These are phyloP conservation scores for Lethocerus indicus DNA, from an alignment of 1,140 invertebrate species.

Conservation along the genomic window DNA sequence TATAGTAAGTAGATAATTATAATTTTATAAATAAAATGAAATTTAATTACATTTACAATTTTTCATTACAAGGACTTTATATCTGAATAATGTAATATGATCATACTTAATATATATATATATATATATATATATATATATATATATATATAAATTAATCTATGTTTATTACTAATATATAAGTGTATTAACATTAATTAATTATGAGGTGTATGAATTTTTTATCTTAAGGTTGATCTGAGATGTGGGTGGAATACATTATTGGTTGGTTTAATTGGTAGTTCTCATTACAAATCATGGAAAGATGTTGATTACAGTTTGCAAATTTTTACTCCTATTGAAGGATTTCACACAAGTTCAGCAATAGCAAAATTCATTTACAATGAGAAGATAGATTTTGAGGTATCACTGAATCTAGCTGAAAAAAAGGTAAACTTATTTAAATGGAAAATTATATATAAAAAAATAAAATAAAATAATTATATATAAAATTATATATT, in stretches of 20 bases:
- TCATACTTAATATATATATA: background rate
- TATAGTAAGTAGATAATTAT: constrained; percentile 26
- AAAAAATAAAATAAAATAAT: too few species aligned
- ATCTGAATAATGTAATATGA: background rate
- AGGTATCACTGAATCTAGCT: constrained; percentile 36
- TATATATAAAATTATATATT: too few species aligned
- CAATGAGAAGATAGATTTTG: constrained; percentile 42
- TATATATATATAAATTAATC: background rate
- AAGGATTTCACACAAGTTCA: constrained; percentile 54
- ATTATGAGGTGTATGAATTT: constrained; percentile 6
- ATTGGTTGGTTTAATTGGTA: constrained; percentile 46
- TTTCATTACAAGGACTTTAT: background rate
- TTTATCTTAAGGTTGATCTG: constrained; percentile 39
- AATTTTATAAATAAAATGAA: background rate
- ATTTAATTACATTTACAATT: background rate
- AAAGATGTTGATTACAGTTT: constrained; percentile 55
- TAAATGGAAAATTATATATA: too few species aligned
- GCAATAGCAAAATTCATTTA: constrained; percentile 46
- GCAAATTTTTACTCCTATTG: constrained; percentile 52
- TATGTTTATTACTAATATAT: background rate
- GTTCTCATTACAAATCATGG: constrained; percentile 17
- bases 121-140: background rate
- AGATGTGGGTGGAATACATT: constrained; percentile 53
- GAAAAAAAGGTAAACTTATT: constrained; percentile 42
- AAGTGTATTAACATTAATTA: background rate